Conservation (phyloP, 2,888 invertebrate species). For the Athripsodes cinereus region DNA sequence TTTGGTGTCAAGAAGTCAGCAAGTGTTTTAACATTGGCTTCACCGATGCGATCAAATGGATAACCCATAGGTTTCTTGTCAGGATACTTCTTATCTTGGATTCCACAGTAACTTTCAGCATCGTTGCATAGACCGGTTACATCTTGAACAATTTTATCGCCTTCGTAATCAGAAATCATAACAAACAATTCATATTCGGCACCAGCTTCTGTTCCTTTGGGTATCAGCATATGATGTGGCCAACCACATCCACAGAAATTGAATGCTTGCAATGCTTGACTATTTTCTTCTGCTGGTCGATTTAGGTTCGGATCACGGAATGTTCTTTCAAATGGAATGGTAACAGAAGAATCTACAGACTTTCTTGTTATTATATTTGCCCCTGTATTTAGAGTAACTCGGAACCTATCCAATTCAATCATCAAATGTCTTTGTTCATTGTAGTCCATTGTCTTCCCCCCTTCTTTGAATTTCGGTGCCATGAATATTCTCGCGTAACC, state of each 20-base stretch:
- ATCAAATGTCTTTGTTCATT: conserved; percentile 33
- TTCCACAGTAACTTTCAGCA: conserved; percentile 50
- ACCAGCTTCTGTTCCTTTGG: conserved; percentile 33
- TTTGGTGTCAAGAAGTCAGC: conserved; percentile 58
- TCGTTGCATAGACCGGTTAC: conserved; percentile 37
- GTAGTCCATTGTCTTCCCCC: conserved; percentile 20
- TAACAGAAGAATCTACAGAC: conserved; percentile 70
- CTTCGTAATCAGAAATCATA: conserved; percentile 32
- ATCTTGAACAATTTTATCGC: conserved; percentile 29
- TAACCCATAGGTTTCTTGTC: conserved; percentile 52
- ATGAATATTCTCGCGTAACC: conserved; percentile 34
- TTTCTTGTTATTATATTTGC: conserved; percentile 58
- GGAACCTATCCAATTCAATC: conserved; percentile 34
- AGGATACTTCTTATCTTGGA: conserved; percentile 48
- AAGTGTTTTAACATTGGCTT: conserved; percentile 50
- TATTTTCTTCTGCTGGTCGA: conserved; percentile 51
- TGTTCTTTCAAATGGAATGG: conserved; percentile 75
- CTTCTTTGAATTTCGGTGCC: conserved; percentile 33
- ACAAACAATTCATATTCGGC: conserved; percentile 33
- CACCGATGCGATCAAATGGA: conserved; percentile 54
- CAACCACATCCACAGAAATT: conserved; percentile 37
- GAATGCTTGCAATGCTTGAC: conserved; percentile 39
- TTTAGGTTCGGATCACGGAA: conserved; percentile 62
- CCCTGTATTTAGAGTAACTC: conserved; percentile 50
- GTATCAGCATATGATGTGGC: conserved; percentile 36